Conservation (phyloP, 2,888 invertebrate species). For the Polylopha cassiicola region DNA sequence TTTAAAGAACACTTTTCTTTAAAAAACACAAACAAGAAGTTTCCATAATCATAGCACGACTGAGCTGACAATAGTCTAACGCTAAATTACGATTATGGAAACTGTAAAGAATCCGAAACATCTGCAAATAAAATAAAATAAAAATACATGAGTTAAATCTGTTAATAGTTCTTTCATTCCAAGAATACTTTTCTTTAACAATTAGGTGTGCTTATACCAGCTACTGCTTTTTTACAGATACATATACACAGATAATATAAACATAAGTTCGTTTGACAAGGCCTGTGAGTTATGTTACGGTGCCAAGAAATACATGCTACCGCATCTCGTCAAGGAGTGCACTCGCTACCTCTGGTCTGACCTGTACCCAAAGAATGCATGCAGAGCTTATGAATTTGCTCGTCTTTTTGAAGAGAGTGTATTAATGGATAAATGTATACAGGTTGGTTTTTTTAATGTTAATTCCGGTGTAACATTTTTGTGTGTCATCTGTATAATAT, state of each 20-base stretch:
- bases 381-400: conserved; percentile 91
- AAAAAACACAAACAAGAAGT: no score
- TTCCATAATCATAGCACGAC: no score
- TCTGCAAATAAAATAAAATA: no score
- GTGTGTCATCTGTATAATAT: no score
- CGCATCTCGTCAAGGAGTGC: conserved; percentile 88
- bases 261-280: conserved; percentile 88
- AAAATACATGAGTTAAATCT: no score
- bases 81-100: no score
- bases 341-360: conserved; percentile 91
- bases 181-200: no score
- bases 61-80: no score
- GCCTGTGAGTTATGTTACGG: conserved; percentile 92
- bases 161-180: no score
- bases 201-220: neutral
- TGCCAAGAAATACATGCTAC: conserved; percentile 92
- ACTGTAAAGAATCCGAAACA: no score
- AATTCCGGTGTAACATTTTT: no score
- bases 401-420: conserved; percentile 89
- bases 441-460: conserved; percentile 57
- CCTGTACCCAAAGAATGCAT: conserved; percentile 87
- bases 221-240: conserved; percentile 71
- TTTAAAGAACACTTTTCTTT: no score
- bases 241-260: conserved; percentile 89
- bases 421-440: conserved; percentile 88